Evolutionary conservation across 1,140 invertebrate genomes (phyloP).

Genomic region (Chymomyza costata): DNA sequence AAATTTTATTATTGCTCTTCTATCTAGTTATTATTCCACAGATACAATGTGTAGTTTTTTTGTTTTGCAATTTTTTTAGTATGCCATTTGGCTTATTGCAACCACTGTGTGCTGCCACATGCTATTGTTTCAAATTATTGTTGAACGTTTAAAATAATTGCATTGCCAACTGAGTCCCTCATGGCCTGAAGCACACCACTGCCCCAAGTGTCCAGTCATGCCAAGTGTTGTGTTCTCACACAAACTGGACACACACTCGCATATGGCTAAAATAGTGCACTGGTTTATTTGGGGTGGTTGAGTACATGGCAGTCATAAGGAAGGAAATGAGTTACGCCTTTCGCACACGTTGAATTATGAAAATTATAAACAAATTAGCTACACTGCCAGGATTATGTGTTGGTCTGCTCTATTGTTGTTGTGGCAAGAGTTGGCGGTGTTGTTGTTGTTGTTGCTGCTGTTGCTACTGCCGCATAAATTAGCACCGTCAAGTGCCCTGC

Average conservation of each 20-base stretch:
- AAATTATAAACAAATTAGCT: slow-evolving; percentile 71
- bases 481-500: slow-evolving; percentile 46
- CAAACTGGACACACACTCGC: slow-evolving; percentile 17
- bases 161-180: slow-evolving; percentile 1
- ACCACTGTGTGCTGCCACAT: not conserved
- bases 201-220: slow-evolving; percentile 38
- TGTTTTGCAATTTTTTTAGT: not conserved
- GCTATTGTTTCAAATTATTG: not conserved
- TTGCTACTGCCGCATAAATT: slow-evolving; percentile 50
- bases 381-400: slow-evolving; percentile 53
- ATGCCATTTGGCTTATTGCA: not conserved
- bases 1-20: no score
- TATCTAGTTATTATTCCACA: no score
- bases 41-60: no score
- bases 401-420: no score
- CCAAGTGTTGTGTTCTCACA: slow-evolving; percentile 26
- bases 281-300: not conserved
- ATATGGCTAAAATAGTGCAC: slow-evolving; percentile 24
- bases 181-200: not conserved
- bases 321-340: slow-evolving; percentile 47
- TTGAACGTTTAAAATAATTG: slow-evolving; percentile 4
- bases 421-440: no score
- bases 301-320: slow-evolving; percentile 8
- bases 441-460: slow-evolving; percentile 14
- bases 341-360: slow-evolving; percentile 63